Conservation (phyloP, 2,113 vertebrate species). For the Pteronura brasiliensis region DNA sequence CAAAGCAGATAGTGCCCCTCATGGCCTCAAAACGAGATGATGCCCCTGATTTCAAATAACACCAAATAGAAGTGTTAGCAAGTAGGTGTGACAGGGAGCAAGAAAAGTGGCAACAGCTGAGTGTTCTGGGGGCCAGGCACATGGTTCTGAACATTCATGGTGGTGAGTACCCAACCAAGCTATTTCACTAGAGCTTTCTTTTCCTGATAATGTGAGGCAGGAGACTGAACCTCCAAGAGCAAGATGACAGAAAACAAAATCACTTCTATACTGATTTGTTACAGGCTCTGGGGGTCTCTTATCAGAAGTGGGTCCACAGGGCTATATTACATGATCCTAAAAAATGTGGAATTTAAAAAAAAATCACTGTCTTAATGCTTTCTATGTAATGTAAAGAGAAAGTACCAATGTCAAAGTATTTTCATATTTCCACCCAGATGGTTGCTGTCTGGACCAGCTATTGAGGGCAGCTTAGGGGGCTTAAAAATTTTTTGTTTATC, state of each 20-base stretch:
- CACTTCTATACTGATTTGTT: neutral
- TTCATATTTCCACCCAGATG: neutral
- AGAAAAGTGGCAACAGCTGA: neutral
- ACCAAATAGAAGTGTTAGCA: neutral
- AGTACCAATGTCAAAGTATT: neutral
- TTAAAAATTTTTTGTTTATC: neutral
- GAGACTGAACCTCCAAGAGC: neutral
- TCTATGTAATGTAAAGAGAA: neutral
- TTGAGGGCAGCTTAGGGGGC: neutral
- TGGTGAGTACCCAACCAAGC: neutral
- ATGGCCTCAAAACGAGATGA: neutral
- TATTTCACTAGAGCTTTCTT: neutral
- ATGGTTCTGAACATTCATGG: neutral
- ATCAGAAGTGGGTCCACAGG: neutral
- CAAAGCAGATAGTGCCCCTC: neutral
- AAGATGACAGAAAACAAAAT: neutral
- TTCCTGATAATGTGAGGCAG: neutral
- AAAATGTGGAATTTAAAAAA: neutral
- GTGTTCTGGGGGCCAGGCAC: accelerated
- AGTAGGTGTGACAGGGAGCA: neutral
- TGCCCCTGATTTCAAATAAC: neutral
- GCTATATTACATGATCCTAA: neutral
- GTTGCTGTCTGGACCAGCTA: neutral
- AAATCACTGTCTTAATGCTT: neutral
- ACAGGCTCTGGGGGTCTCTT: neutral